phyloP scores from a whole-genome alignment of 2,113 vertebrate genomes.

The Phodopus roborovskii region DNA sequence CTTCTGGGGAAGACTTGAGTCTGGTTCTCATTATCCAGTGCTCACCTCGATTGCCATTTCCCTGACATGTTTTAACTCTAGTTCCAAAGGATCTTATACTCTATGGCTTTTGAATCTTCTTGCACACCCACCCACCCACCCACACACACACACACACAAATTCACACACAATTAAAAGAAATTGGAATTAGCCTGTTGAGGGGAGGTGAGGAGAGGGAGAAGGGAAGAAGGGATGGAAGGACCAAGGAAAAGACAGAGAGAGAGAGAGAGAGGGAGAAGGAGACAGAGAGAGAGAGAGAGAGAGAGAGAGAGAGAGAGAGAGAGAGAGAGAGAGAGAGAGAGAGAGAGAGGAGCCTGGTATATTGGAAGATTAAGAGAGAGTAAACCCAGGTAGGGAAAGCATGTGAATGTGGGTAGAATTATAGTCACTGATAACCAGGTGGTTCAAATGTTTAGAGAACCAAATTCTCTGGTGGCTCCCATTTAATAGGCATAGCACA shows the following conservation, averaged over 20 bases:
- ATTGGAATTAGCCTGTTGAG: too few species aligned
- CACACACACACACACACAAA: neutral
- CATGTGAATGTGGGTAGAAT: neutral
- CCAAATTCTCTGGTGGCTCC: neutral
- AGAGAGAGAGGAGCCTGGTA: neutral
- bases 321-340: too few species aligned
- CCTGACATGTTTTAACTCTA: neutral
- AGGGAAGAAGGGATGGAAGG: neutral
- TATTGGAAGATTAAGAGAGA: neutral
- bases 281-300: too few species aligned
- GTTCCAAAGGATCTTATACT: neutral
- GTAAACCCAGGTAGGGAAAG: neutral
- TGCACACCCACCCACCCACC: neutral
- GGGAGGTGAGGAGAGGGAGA: neutral
- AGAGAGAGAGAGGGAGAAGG: neutral
- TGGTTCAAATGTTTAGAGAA: neutral
- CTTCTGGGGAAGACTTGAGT: neutral
- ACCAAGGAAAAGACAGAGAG: too few species aligned
- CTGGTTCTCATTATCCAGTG: neutral
- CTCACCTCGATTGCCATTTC: neutral
- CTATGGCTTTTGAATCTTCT: neutral
- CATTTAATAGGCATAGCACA: neutral
- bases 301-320: too few species aligned
- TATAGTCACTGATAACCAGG: neutral
- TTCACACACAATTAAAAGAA: neutral